A percentile compares a stretch with the other conserved stretches of the same genome.
phyloP scores from a whole-genome alignment of 1,140 invertebrate species.

The Micrasema minimum region DNA sequence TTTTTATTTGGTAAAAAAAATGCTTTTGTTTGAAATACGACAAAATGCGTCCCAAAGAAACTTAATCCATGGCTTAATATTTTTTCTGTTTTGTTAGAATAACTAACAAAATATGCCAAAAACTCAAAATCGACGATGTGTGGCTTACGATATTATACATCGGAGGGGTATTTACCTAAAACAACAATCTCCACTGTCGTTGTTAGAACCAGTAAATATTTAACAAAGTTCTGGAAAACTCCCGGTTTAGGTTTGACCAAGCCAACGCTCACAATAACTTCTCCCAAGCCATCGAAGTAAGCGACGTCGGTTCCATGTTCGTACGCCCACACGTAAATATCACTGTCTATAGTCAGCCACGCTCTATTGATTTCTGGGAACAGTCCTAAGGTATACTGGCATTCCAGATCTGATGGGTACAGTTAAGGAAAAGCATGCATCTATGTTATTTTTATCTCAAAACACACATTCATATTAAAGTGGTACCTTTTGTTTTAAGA shows the following conservation, averaged over 20 bases:
- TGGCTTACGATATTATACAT: no score
- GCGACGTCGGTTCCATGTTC: constrained; percentile 90
- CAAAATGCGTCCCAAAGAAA: no score
- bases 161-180: constrained; percentile 76
- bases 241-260: constrained; percentile 86
- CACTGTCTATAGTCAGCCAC: constrained; percentile 97
- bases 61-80: no score
- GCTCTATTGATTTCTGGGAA: constrained; percentile 96
- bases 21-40: no score
- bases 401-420: constrained; percentile 81
- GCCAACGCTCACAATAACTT: constrained; percentile 89
- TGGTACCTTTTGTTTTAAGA: no score
- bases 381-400: constrained; percentile 94
- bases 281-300: constrained; percentile 92
- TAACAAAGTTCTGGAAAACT: constrained; percentile 92
- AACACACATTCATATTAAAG: no score
- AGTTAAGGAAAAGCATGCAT: constrained; percentile 47
- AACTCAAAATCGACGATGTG: no score
- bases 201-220: constrained; percentile 89
- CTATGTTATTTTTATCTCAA: no score
- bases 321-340: constrained; percentile 97
- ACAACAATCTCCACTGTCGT: constrained; percentile 95
- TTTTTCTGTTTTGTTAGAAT: no score
- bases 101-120: no score
- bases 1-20: no score